These are phyloP conservation scores for Rhinichthys osculus DNA, from an alignment of 2,797 vertebrate genomes.

Conservation along the genomic window DNA sequence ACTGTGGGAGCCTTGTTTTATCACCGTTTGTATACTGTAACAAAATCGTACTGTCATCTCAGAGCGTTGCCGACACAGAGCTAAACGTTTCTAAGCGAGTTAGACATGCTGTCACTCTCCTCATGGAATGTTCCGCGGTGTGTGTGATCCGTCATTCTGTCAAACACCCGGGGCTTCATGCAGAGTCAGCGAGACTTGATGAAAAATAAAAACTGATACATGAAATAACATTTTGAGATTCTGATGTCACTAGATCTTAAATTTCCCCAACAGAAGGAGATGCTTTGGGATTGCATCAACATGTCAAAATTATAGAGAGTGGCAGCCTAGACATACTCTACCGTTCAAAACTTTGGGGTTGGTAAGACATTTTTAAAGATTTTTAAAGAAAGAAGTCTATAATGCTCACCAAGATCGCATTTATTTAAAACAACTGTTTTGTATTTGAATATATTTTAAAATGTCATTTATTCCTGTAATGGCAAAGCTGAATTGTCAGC, in stretches of 20 bases:
- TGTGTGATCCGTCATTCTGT: conserved; percentile 33
- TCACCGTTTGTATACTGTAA: neutral
- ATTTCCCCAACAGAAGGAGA: conserved; percentile 3
- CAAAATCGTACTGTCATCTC: neutral
- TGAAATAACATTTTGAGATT: conserved; percentile 36
- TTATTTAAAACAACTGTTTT: neutral
- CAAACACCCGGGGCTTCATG: neutral
- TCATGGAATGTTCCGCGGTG: conserved; percentile 6
- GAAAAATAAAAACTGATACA: conserved; percentile 37
- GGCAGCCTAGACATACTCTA: neutral
- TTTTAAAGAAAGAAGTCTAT: neutral
- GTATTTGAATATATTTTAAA: neutral
- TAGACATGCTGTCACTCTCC: conserved; percentile 40
- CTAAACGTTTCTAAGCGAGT: conserved; percentile 1
- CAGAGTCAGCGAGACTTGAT: conserved; percentile 9
- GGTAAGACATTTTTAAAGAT: neutral
- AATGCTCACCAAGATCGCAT: neutral
- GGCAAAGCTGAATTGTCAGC: neutral
- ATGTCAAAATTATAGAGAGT: conserved; percentile 28
- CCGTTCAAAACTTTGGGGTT: neutral
- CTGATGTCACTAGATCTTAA: conserved; percentile 20
- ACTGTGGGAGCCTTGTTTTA: neutral
- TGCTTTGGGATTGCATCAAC: conserved; percentile 19
- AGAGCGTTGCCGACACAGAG: neutral
- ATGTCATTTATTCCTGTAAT: neutral